Evolutionary conservation across 2,797 vertebrate genomes (phyloP), one percentile per base, ranked within the genome.

Genomic region (Muscicapa striata): DNA sequence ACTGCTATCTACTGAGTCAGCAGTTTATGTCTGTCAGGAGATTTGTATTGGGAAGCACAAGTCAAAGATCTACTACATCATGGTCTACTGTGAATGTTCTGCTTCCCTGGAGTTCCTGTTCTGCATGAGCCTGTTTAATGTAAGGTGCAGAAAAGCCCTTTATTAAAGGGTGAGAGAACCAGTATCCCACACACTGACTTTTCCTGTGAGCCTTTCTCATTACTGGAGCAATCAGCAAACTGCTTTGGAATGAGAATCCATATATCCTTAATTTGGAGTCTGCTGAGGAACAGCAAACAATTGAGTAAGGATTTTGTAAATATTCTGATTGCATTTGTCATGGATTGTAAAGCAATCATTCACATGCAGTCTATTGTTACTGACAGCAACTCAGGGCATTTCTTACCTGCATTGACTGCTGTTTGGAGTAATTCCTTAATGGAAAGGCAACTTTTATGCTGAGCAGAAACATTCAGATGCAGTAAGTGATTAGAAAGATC

Each of bases 41-140:
- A 16, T 68, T 17, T 72, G 6, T 62, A 12, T 36, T 52, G 40
- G 59, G 48, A 91, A 76, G 19, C 54, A 38, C 5, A 62, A 55
- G 23, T 61, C 46, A 48, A 66, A 64, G 27, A 26, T 34, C 29
- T 78, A 30, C 45, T 78, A 0, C 36, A 32, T 72, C 0, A 0
- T 57, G 55, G 3, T 41, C n/a, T 69, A 18, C 68, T 87, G 2
- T 55, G n/a, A 40, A 16, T 74, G 58, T 32, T 76, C 30, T 59
- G 12, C 40, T 77, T 83, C 24, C 5, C 4, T 40, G 62, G 23
- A 20, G 5, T 48, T 83, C 43, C 59, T 0, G 0, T 62, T 92
- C 29, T 81, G 34, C 16, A 3, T 27, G 11, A 75, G 29, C 59
- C 43, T 48, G 26, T 58, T 62, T 43, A 49, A 19, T 41, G 51